Conservation (phyloP, 2,888 invertebrate genomes). For the Monopis laevigella region DNA sequence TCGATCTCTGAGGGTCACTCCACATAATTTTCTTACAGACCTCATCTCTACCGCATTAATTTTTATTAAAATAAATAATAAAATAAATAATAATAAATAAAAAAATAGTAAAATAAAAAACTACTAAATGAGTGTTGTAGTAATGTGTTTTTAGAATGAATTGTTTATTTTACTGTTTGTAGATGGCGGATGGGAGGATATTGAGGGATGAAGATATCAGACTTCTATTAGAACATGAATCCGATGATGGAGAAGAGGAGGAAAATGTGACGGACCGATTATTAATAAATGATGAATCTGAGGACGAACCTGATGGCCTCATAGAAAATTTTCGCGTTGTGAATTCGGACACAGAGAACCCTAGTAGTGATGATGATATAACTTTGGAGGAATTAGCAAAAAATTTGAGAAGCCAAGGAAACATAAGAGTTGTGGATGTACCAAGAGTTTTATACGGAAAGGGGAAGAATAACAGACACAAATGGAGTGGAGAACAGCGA, state of each 20-base stretch:
- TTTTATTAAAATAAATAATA: no score
- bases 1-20: no score
- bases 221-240: not conserved
- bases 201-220: not conserved
- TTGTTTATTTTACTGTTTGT: not conserved
- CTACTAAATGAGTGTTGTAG: no score
- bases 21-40: no score
- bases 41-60: no score
- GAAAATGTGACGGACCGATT: constrained; percentile 1
- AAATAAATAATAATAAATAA: no score
- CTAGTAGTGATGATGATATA: constrained; percentile 1
- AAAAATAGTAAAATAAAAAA: no score
- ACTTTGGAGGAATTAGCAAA: constrained; percentile 2
- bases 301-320: constrained; percentile 9
- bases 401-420: constrained; percentile 1
- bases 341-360: not conserved
- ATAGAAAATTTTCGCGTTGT: constrained; percentile 10
- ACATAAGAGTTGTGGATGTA: not conserved
- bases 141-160: not conserved
- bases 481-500: constrained; percentile 7
- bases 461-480: constrained; percentile 3
- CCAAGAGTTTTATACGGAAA: constrained; percentile 4
- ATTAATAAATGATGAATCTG: not conserved
- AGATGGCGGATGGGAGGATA: not conserved
- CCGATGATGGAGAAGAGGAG: not conserved